Evolutionary conservation across 2,888 invertebrate genomes (phyloP), one percentile per base, ranked within the genome.

Genomic region (Caenorhabditis parvicauda): DNA sequence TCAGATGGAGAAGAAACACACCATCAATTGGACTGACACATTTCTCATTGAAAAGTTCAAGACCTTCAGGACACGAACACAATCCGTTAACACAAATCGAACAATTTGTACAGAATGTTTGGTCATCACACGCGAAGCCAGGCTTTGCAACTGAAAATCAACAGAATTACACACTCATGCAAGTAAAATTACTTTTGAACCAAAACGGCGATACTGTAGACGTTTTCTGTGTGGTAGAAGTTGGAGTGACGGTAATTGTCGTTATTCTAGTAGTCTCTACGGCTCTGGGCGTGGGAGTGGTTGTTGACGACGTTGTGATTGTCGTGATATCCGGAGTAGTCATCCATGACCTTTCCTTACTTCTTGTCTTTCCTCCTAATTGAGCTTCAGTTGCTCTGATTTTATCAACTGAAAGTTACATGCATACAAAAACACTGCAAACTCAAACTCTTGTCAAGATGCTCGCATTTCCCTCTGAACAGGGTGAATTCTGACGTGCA

Each of bases 21-120:
- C 70, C 69, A 53, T 68, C 69, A 51, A 64, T 60, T 12, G 70
- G 72, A 56, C 60, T 63, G 27, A 76, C 59, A 60, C 75, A 75
- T 27, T 54, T 61, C 2, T 64, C 70, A 14, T 62, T 58, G 22
- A 54, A 54, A 9, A 69, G 54, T 12, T 66, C 66, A 17, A 74
- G 59, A 56, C 67, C 70, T 37, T 65, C 68, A 5, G 70, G 71
- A 65, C 77, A 77, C 39, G 58, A 55, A 65, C 77, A 77, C 21
- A 63, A 60, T 37, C 68, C 70, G 48, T 58, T 51, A 7, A 64
- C 64, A 64, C 76, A 77, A 6, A 59, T 49, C 1, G 72, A 72
- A 45, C 75, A 74, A 37, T 67, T 70, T 6, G 61, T 57, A 47
- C 76, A 77, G 46, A 64, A 61, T 43, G 62, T 61, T 22, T 49